Evolutionary conservation across 2,113 vertebrate species (phyloP).

Genomic region (Triplophysa siluroides): DNA sequence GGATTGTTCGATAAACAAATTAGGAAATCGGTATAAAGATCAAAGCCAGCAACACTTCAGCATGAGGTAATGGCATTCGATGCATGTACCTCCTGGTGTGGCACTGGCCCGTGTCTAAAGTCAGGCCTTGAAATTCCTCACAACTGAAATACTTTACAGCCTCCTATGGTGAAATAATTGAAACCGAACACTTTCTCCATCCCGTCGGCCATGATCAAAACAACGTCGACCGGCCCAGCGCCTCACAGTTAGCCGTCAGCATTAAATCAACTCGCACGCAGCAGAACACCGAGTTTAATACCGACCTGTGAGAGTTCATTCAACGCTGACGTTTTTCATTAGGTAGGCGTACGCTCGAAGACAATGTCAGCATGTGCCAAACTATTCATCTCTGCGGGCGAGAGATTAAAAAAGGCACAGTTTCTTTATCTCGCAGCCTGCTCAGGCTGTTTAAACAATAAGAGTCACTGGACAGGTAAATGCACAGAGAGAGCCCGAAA

Average conservation of each 20-base stretch:
- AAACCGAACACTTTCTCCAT: not conserved
- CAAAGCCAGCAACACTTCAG: slow-evolving; percentile 39
- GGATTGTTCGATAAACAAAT: not conserved
- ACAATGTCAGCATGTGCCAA: slow-evolving; percentile 47
- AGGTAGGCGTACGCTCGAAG: slow-evolving; percentile 17
- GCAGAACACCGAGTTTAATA: not conserved
- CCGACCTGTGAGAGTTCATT: slow-evolving; percentile 27
- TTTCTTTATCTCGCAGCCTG: slow-evolving; percentile 66
- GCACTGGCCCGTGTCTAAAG: slow-evolving; percentile 56
- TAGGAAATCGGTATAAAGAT: slow-evolving; percentile 16
- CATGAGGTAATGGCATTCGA: slow-evolving; percentile 66
- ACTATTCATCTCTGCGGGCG: slow-evolving; percentile 57
- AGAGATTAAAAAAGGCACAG: slow-evolving; percentile 75
- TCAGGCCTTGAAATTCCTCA: not conserved
- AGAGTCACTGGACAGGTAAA: slow-evolving; percentile 64
- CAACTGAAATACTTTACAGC: slow-evolving; percentile 3
- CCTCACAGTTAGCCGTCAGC: slow-evolving; percentile 10
- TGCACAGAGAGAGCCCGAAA: slow-evolving; percentile 58
- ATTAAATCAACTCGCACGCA: slow-evolving; percentile 29
- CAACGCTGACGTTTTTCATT: slow-evolving; percentile 22
- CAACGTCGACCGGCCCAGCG: slow-evolving; percentile 39
- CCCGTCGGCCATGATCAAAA: not conserved
- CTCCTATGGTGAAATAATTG: not conserved
- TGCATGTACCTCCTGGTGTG: slow-evolving; percentile 48
- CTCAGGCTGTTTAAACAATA: slow-evolving; percentile 70